Conservation (phyloP, 2,888 invertebrate genomes). For the Polydrusus tereticollis region DNA sequence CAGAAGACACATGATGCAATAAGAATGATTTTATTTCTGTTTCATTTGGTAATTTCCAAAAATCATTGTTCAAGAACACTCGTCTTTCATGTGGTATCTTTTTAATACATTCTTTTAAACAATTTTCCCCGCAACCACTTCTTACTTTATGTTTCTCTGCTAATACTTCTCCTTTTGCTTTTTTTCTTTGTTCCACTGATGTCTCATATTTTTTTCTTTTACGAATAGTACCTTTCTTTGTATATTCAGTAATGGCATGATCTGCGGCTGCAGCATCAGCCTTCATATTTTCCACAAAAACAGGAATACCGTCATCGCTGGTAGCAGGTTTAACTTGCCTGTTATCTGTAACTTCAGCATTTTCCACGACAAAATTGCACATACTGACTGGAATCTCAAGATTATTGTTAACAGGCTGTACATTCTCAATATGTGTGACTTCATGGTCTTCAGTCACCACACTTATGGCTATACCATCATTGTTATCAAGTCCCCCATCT, state of each 20-base stretch:
- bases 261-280: not conserved
- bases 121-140: not conserved
- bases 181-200: not conserved
- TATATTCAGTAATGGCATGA: not conserved
- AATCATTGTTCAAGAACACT: not conserved
- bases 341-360: not conserved
- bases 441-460: not conserved
- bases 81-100: not conserved
- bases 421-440: not conserved
- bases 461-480: not conserved
- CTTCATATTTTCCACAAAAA: not conserved
- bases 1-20: constrained; percentile 10
- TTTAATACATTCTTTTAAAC: not conserved
- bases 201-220: constrained; percentile 1
- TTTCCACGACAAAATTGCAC: not conserved
- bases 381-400: not conserved
- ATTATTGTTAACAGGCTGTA: not conserved
- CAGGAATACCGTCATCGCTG: not conserved
- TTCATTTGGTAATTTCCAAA: not conserved
- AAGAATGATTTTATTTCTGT: not conserved
- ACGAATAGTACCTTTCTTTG: constrained; percentile 8
- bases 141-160: not conserved
- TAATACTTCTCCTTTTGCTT: not conserved
- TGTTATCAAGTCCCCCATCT: not conserved
- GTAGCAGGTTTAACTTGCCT: not conserved